phyloP scores from a whole-genome alignment of 2,113 vertebrate genomes.

The Turdus rufiventris region DNA sequence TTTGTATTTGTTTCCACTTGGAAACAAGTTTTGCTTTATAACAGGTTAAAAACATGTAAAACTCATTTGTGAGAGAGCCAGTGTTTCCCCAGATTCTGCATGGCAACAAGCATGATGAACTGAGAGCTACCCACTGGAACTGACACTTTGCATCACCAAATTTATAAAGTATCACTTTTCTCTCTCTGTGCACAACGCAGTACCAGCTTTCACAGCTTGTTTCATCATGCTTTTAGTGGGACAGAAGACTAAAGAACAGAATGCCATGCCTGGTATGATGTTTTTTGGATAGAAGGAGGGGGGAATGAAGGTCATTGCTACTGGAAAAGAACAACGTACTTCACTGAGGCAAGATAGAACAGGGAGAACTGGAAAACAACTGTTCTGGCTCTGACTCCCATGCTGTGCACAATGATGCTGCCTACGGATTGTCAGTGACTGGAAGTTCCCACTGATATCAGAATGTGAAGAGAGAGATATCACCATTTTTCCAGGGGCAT shows the following conservation, averaged over 20 bases:
- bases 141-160: neutral
- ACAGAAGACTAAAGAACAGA: neutral
- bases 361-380: neutral
- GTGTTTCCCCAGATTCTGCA: neutral
- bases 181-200: neutral
- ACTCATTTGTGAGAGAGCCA: neutral
- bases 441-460: neutral
- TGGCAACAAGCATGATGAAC: neutral
- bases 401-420: neutral
- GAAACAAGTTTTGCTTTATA: neutral
- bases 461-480: neutral
- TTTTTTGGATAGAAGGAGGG: neutral
- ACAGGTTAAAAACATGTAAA: neutral
- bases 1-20: conserved; percentile 7
- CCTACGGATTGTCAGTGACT: neutral
- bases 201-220: neutral
- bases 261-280: neutral
- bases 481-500: neutral
- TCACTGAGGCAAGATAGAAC: neutral
- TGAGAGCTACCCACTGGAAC: neutral
- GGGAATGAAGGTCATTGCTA: neutral
- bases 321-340: neutral
- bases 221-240: neutral
- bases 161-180: neutral
- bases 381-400: neutral